These are phyloP conservation scores for Pediacus dermestoides DNA, from an alignment of 2,888 invertebrate genomes.

Conservation along the genomic window DNA sequence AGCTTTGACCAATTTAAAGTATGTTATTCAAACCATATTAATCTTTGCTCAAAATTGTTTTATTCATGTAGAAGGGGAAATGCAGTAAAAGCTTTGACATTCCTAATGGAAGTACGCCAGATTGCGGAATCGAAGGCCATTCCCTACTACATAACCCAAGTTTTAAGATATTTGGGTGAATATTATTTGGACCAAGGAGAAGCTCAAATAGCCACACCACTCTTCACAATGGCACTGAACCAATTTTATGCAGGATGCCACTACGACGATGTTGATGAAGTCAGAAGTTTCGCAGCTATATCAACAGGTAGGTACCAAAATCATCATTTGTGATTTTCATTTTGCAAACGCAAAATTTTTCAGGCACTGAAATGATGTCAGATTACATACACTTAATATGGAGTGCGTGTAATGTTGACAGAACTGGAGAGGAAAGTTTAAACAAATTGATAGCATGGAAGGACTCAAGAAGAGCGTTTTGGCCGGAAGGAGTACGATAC, in stretches of 20 bases:
- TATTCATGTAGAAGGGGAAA: slow-evolving; percentile 34
- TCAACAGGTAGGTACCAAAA: slow-evolving; percentile 37
- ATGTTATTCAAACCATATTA: too few species aligned
- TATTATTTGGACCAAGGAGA: slow-evolving; percentile 40
- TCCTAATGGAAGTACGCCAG: slow-evolving; percentile 33
- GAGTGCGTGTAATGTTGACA: too few species aligned
- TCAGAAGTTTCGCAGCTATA: slow-evolving; percentile 41
- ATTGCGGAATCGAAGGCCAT: slow-evolving; percentile 34
- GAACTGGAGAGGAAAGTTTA: too few species aligned
- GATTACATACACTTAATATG: too few species aligned
- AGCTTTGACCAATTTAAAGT: too few species aligned
- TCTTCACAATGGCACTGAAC: slow-evolving; percentile 38
- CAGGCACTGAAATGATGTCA: too few species aligned
- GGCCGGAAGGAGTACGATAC: too few species aligned
- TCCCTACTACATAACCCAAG: slow-evolving; percentile 38
- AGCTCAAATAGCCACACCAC: slow-evolving; percentile 36
- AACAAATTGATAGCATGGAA: too few species aligned
- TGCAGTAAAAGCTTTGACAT: slow-evolving; percentile 28
- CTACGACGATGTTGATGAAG: slow-evolving; percentile 33
- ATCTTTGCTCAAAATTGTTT: too few species aligned
- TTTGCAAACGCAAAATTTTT: too few species aligned
- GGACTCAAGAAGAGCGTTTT: too few species aligned
- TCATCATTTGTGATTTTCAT: too few species aligned
- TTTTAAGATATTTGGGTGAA: slow-evolving; percentile 43
- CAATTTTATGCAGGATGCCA: slow-evolving; percentile 35